A percentile compares a stretch with the other conserved stretches of the same genome.
Evolutionary conservation across 1,140 invertebrate species (phyloP).

Genomic region (Macrobrachium rosenbergii): DNA sequence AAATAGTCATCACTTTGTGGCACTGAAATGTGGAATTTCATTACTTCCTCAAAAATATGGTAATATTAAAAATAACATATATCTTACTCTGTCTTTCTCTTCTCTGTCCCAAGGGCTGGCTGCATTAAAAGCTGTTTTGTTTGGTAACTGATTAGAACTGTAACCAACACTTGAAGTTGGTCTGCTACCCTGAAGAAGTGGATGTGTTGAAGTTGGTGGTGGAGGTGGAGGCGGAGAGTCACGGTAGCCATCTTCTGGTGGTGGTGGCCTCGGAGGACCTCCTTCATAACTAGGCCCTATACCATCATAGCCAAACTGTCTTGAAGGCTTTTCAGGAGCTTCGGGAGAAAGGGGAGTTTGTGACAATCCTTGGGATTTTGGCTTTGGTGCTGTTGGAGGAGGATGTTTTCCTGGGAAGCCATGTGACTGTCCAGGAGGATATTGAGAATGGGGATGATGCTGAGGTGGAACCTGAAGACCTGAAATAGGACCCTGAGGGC

Average conservation of each 20-base stretch:
- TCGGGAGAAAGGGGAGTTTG: conserved; percentile 60
- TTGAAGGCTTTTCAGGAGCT: conserved; percentile 67
- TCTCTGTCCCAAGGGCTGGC: conserved; percentile 91
- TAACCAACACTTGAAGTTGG: conserved; percentile 71
- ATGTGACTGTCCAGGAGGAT: conserved; percentile 43
- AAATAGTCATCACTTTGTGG: background rate
- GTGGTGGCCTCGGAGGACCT: conserved; percentile 68
- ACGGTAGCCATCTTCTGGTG: conserved; percentile 69
- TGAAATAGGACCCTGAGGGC: conserved; percentile 29
- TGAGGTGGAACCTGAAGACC: conserved; percentile 61
- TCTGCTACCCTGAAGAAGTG: conserved; percentile 73
- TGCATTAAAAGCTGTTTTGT: conserved; percentile 72
- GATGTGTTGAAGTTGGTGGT: conserved; percentile 81
- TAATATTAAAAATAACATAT: background rate
- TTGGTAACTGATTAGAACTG: conserved; percentile 66
- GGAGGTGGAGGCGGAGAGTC: conserved; percentile 78
- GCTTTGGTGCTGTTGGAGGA: conserved; percentile 64
- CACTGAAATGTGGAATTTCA: no score
- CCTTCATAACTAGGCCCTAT: background rate
- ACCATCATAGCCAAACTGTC: conserved; percentile 67
- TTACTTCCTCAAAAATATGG: no score
- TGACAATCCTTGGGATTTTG: conserved; percentile 40
- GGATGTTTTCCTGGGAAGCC: conserved; percentile 51
- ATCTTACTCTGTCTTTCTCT: conserved; percentile 83
- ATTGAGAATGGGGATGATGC: conserved; percentile 60